These are phyloP conservation scores for Aythya baeri DNA, from an alignment of 2,113 vertebrate species.

Conservation along the genomic window DNA sequence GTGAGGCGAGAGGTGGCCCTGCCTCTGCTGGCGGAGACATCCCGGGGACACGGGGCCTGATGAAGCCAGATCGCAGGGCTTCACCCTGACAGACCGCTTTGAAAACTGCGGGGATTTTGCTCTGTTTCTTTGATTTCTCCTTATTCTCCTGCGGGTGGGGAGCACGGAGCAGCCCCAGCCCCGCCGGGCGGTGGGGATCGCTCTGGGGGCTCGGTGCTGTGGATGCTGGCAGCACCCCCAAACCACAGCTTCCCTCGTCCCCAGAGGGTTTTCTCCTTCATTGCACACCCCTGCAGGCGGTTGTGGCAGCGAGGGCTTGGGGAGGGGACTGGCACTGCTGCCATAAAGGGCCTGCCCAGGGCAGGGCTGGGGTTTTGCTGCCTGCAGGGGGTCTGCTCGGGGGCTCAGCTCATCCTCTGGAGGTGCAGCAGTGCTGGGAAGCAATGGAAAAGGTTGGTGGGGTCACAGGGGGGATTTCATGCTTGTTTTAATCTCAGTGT, in stretches of 20 bases:
- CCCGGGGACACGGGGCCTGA: neutral
- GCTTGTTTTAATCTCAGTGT: neutral
- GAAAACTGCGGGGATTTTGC: neutral
- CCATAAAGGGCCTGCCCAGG: neutral
- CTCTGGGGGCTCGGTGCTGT: fast-evolving
- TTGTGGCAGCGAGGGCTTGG: neutral
- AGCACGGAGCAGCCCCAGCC: neutral
- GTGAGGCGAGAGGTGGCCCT: neutral
- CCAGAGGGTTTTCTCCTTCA: neutral
- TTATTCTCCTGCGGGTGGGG: neutral
- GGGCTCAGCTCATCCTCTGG: fast-evolving
- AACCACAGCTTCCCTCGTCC: fast-evolving
- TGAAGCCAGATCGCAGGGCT: neutral
- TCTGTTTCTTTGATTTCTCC: neutral
- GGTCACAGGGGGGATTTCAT: fast-evolving
- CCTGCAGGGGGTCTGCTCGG: fast-evolving
- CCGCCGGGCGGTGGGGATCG: fast-evolving
- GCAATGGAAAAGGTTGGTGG: neutral
- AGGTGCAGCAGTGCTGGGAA: fast-evolving
- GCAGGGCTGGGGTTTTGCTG: fast-evolving
- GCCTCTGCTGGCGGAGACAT: neutral
- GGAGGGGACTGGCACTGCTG: fast-evolving
- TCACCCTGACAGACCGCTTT: neutral
- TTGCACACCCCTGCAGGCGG: neutral
- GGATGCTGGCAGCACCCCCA: neutral